phyloP scores from a whole-genome alignment of 2,797 vertebrate species.

The Parotocinclus haroldoi region DNA sequence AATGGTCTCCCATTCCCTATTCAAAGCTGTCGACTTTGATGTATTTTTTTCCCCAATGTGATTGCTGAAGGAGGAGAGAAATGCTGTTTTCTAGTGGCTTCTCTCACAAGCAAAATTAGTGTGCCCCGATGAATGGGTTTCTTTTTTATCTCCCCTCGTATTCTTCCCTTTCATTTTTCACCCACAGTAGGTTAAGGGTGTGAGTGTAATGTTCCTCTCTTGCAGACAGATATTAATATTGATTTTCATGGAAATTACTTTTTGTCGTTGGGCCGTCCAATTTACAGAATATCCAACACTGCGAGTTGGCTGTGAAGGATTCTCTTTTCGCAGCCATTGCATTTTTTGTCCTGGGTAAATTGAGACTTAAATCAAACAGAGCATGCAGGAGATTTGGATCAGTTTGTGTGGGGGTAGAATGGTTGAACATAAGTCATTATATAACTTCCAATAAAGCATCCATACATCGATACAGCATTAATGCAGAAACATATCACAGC shows the following conservation, averaged over 20 bases:
- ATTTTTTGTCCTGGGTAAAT: constrained; percentile 36
- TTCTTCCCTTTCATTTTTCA: constrained; percentile 42
- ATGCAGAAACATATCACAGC: constrained; percentile 5
- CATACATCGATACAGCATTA: constrained; percentile 20
- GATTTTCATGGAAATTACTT: constrained; percentile 50
- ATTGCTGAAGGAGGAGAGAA: constrained; percentile 35
- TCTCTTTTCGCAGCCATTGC: constrained; percentile 26
- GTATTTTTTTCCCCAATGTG: constrained; percentile 31
- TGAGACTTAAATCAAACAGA: constrained; percentile 37
- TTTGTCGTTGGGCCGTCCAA: constrained; percentile 40
- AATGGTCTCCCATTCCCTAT: constrained; percentile 9
- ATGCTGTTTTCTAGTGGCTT: constrained; percentile 28
- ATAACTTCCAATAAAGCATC: constrained; percentile 18
- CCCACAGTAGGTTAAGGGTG: constrained; percentile 39
- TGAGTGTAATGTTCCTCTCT: constrained; percentile 35
- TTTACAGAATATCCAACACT: constrained; percentile 37
- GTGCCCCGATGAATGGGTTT: constrained; percentile 36
- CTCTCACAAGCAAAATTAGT: constrained; percentile 38
- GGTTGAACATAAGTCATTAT: constrained; percentile 29
- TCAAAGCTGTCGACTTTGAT: constrained; percentile 33
- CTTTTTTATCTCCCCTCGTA: constrained; percentile 24
- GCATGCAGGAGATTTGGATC: constrained; percentile 18
- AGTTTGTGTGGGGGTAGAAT: constrained; percentile 34
- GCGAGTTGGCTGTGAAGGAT: constrained; percentile 29
- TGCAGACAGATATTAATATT: constrained; percentile 49